Base-by-base conservation (phyloP, 2,113 vertebrate species). In the Percopsis transmontana region DNA sequence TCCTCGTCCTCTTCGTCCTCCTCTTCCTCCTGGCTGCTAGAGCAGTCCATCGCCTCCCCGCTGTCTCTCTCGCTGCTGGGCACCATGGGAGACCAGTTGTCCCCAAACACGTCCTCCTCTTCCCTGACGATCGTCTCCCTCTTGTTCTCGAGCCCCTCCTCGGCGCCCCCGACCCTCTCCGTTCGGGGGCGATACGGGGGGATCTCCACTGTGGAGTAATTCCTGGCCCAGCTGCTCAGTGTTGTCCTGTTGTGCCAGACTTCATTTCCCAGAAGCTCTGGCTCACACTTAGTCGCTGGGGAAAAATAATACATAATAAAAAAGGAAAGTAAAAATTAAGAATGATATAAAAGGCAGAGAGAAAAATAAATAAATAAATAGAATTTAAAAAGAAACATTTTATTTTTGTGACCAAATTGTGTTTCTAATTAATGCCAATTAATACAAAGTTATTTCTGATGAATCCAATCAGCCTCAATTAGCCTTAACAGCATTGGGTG, bases 1-100 rank as follows among this genome's bases (percentile, higher is more conserved):
- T 45, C 51, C 53, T 83, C 53, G 19, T 64, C 54, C 20, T 45
- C 69, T 23, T 76, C 54, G 8, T 71, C 77, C 2, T 58, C 19
- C 56, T 76, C 66, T 2, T 94, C 92, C 68, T 94, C 94, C 33
- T 82, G 81, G 72, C 88, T 91, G 80, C 90, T 92, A 40, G 92
- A 95, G 83, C 94, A 98, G 83, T 99, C 96, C 97, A 98, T 97
- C 15, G 91, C 93, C 70, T 97, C 94, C 0, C 94, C 92, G 44
- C 93, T 89, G 1, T 94, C 93, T 40, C 90, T 90, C 42, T 91
- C 91, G 12, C 74, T 39, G 73, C 78, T 40, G 47, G 77, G 72
- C 40, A 48, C 40, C 55, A 73, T 77, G 13, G 82, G 81, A 80
- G 84, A 85, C 75, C 86, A 88, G 76, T 79, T 85, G 58, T 88